These are phyloP conservation scores for Smithornis capensis DNA, from an alignment of 2,113 vertebrate genomes.

Conservation along the genomic window DNA sequence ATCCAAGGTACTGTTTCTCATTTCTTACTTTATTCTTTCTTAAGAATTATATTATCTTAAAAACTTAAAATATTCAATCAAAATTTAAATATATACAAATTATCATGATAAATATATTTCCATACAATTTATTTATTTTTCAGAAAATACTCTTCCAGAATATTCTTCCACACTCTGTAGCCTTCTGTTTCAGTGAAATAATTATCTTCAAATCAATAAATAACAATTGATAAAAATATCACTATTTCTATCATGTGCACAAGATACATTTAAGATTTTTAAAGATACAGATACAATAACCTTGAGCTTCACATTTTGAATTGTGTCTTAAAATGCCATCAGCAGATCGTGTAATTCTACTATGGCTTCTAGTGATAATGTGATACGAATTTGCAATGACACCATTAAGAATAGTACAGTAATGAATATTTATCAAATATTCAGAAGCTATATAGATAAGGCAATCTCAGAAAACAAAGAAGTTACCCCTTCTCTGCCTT, in stretches of 20 bases:
- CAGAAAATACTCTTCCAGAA: not conserved
- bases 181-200: not conserved
- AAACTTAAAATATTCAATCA: not conserved
- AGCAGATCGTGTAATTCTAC: not conserved
- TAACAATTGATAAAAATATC: not conserved
- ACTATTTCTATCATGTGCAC: not conserved
- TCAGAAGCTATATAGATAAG: not conserved
- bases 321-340: not conserved
- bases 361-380: not conserved
- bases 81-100: not conserved
- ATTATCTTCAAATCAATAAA: not conserved
- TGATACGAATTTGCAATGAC: not conserved
- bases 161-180: not conserved
- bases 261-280: not conserved
- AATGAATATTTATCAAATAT: not conserved
- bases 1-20: not conserved
- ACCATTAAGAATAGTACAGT: not conserved
- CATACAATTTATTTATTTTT: not conserved
- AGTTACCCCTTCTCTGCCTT: not conserved
- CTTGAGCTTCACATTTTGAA: not conserved
- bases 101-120: not conserved
- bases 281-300: not conserved
- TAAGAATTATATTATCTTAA: not conserved
- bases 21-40: not conserved
- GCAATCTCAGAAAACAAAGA: not conserved